phyloP scores from a whole-genome alignment of 2,113 vertebrate species.

The Canis aureus region DNA sequence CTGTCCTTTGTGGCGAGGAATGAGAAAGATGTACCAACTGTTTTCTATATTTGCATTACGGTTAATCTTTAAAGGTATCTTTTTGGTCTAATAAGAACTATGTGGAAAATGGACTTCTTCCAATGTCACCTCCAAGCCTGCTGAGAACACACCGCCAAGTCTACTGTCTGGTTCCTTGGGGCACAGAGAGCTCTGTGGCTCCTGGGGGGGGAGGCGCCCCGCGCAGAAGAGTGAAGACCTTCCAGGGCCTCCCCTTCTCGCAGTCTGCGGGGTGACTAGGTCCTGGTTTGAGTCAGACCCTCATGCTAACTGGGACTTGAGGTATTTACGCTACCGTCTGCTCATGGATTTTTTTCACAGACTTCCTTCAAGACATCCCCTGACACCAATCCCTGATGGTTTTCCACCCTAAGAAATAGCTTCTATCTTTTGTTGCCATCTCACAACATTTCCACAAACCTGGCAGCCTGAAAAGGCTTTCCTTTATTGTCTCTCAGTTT shows the following conservation, averaged over 20 bases:
- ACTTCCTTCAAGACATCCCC: neutral
- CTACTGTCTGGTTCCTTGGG: neutral
- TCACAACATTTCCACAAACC: neutral
- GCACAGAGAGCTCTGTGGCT: neutral
- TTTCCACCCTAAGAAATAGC: neutral
- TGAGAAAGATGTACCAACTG: conserved; percentile 24
- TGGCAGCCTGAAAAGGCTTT: neutral
- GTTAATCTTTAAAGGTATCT: conserved; percentile 61
- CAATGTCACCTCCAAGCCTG: neutral
- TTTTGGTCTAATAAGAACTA: conserved; percentile 30
- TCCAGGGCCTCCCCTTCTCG: neutral
- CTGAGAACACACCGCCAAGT: neutral
- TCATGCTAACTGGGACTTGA: neutral
- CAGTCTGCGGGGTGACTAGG: neutral
- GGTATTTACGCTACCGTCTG: neutral
- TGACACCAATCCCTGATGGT: neutral
- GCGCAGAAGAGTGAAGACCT: neutral
- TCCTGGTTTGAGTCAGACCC: neutral
- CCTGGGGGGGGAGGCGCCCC: too few species aligned
- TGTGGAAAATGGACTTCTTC: conserved; percentile 21
- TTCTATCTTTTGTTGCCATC: neutral
- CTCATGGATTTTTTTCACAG: neutral
- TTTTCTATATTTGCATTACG: conserved; percentile 9
- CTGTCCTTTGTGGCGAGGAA: conserved; percentile 53
- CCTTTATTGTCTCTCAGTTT: neutral